Evolutionary conservation across 2,113 vertebrate genomes (phyloP).

Genomic region (Plecotus auritus): DNA sequence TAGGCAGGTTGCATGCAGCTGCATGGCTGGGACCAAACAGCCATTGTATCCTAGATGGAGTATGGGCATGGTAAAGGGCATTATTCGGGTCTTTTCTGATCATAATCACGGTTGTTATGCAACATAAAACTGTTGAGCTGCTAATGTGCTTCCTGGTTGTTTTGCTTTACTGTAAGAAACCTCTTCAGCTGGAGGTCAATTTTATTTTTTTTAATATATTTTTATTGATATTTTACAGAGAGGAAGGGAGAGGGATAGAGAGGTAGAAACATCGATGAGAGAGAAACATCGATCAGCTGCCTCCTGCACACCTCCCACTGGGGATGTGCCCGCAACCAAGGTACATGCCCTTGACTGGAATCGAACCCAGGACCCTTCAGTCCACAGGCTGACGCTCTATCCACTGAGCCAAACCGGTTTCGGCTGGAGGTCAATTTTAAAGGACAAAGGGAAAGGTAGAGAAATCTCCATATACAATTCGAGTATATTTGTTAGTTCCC

Average conservation of each 20-base stretch:
- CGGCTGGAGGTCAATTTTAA: constrained; percentile 17
- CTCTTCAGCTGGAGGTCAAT: background rate
- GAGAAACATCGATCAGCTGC: too few relatives aligned
- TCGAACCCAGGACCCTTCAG: too few relatives aligned
- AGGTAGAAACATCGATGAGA: too few relatives aligned
- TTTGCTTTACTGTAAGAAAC: background rate
- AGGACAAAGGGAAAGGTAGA: constrained; percentile 24
- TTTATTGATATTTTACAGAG: too few relatives aligned
- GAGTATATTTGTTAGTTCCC: background rate
- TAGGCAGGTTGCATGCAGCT: constrained; percentile 81
- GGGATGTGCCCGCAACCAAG: too few relatives aligned
- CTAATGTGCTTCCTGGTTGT: background rate
- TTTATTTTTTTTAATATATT: too few relatives aligned
- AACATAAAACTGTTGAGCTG: background rate
- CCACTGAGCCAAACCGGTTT: too few relatives aligned
- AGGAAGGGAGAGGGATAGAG: too few relatives aligned
- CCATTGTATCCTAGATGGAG: constrained; percentile 87
- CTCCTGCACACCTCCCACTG: too few relatives aligned
- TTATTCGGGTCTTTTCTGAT: background rate
- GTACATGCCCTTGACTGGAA: too few relatives aligned
- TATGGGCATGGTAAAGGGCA: background rate
- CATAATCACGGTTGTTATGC: background rate
- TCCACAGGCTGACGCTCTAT: too few relatives aligned
- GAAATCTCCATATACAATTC: background rate
- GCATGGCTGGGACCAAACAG: constrained; percentile 79